A percentile compares a stretch with the other conserved stretches of the same genome.
These are phyloP conservation scores for Pogonognathellus flavescens DNA, from an alignment of 1,140 invertebrate species.

Conservation along the genomic window DNA sequence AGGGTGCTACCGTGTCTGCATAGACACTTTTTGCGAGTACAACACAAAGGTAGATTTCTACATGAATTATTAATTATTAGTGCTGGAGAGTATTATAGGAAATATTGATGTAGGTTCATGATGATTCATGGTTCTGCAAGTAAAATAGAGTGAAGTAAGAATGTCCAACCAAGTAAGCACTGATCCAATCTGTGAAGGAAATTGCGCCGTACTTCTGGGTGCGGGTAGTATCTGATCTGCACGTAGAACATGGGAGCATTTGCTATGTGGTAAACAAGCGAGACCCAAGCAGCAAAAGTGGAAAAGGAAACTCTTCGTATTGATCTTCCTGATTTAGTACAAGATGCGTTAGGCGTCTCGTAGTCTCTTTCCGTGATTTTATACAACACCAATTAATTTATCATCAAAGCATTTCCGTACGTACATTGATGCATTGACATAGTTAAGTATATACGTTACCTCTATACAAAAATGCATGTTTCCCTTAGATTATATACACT, in stretches of 20 bases:
- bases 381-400: too few relatives aligned
- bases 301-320: background rate
- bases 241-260: background rate
- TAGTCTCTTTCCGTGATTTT: background rate
- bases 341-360: constrained; percentile 1
- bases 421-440: too few relatives aligned
- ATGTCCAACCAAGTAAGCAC: too few relatives aligned
- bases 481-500: too few relatives aligned
- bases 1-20: too few relatives aligned
- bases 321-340: constrained; percentile 10
- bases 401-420: too few relatives aligned
- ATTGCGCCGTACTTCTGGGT: constrained; percentile 8
- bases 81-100: too few relatives aligned
- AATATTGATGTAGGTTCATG: background rate
- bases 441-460: too few relatives aligned
- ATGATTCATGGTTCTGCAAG: background rate
- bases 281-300: background rate
- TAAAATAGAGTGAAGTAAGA: background rate
- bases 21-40: too few relatives aligned
- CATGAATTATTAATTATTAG: too few relatives aligned
- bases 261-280: background rate
- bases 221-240: background rate
- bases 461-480: too few relatives aligned
- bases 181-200: background rate
- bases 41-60: too few relatives aligned